Evolutionary conservation across 1,140 invertebrate species (phyloP), one percentile per base, ranked within the genome.

Genomic region (Brachionus rubens): DNA sequence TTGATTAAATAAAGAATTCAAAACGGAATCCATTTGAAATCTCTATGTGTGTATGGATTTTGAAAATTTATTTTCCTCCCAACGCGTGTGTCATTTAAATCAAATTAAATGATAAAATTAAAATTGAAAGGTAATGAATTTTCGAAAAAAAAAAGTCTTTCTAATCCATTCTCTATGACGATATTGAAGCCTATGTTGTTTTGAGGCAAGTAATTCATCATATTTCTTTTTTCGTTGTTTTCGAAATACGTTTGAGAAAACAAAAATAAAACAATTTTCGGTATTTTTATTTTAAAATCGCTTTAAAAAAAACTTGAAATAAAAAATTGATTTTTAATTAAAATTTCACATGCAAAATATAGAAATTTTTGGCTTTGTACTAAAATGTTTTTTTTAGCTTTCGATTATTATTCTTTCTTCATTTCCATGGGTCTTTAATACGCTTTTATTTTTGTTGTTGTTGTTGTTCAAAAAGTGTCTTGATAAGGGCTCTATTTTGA

Each of bases 1-100:
- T 36, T 36, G 19, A 43, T 65, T 16, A 65, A 24, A 65, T 14
- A 26, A 21, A 65, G 10, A 43, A 43, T 43, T 62, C 30, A 65
- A 65, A 65, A 65, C 59, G 59, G 59, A 65, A 43, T 65, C n/a
- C 59, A 65, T 26, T 65, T 65, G 10, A 62, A 65, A 65, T 65
- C 24, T 19, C n/a, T n/a, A n/a, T n/a, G n/a, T n/a, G n/a, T n/a
- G n/a, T n/a, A n/a, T n/a, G n/a, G n/a, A n/a, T n/a, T n/a, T n/a
- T n/a, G n/a, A n/a, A 14, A 46, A 46, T 46, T 46, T 46, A 14
- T 16, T 41, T 65, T 24, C 43, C 40, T 65, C 59, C 36, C 14
- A 21, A 28, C 24, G 59, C 59, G 19, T 65, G 59, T 65, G 59
- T 65, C 59, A 65, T 43, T 65, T 43, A 65, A 65, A 65, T 33